Evolutionary conservation across 1,140 invertebrate genomes (phyloP), one percentile per base, ranked within the genome.

Genomic region (Anastrepha ludens): DNA sequence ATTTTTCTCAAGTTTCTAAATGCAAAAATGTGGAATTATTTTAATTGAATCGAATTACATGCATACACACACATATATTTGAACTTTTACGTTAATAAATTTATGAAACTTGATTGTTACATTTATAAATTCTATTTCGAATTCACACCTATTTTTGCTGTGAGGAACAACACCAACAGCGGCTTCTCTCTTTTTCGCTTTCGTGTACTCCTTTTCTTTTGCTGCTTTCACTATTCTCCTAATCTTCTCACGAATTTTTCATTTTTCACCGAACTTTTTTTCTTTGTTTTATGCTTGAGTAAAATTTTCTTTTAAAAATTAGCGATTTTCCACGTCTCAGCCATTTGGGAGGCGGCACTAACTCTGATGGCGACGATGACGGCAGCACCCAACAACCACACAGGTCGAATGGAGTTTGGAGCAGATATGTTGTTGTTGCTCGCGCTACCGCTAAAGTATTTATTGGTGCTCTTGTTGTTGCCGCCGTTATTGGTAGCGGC

Each of bases 231-330:
- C 39, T 70, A 44, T 87, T 88, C 85, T 70, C 15, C 58, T 86
- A 81, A 81, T 55, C 74, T 81, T 81, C 47, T 81, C 74, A 81
- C 74, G 74, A 81, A 81, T n/a, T 81, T 81, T 81, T 81, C 50
- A 81, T 87, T 85, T 87, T 85, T 55, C 60, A 67, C 62, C 9
- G 64, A 29, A 67, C 60, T 65, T 81, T 81, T 29, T 81, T 81
- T 55, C 74, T 81, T 81, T 81, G 74, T 55, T 81, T 81, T 55
- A 81, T 81, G 47, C 74, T 81, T 55, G 44, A 81, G 50, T 81
- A 81, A 81, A 81, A 55, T 55, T 81, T 81, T 81, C 74, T 81
- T 29, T 44, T 81, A 81, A 81, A 81, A 29, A 81, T 58, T 81
- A 81, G 50, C 74, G 55, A 81, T 81, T 81, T 81, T 81, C 47